Conservation (phyloP, 2,888 invertebrate species). For the Philonicus albiceps region DNA sequence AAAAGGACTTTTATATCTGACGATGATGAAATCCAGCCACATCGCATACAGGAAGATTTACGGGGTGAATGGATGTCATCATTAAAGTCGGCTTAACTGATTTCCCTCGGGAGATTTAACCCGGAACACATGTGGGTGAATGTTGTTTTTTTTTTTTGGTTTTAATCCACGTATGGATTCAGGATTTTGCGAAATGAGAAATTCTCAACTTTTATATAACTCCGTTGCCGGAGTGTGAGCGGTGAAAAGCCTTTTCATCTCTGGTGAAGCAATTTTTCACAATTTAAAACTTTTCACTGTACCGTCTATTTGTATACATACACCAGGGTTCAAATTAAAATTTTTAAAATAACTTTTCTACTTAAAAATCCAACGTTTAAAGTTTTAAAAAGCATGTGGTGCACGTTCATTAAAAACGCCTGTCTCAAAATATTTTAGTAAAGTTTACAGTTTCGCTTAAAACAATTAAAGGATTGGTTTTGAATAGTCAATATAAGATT, state of each 20-base stretch:
- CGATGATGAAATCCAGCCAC: constrained; percentile 18
- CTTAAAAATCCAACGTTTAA: no score
- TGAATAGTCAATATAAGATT: no score
- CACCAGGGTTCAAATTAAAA: no score
- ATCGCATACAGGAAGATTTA: not conserved
- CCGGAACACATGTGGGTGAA: not conserved
- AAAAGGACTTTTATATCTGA: not conserved
- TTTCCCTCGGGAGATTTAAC: constrained; percentile 30
- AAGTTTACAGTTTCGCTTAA: no score
- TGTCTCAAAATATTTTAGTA: no score
- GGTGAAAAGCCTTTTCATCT: not conserved
- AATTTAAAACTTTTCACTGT: not conserved
- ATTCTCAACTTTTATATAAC: not conserved
- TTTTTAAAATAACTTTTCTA: no score
- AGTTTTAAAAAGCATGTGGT: no score
- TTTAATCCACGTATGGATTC: constrained; percentile 29
- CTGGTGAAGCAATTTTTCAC: not conserved
- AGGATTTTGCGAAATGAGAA: not conserved
- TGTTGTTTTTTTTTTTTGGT: not conserved
- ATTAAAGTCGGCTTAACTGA: constrained; percentile 37
- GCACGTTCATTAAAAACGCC: no score
- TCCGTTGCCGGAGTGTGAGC: not conserved
- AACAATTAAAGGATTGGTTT: no score
- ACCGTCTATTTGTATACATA: not conserved
- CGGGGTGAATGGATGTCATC: constrained; percentile 35